Evolutionary conservation across 2,797 vertebrate genomes (phyloP).

Genomic region (Vespertilio murinus): DNA sequence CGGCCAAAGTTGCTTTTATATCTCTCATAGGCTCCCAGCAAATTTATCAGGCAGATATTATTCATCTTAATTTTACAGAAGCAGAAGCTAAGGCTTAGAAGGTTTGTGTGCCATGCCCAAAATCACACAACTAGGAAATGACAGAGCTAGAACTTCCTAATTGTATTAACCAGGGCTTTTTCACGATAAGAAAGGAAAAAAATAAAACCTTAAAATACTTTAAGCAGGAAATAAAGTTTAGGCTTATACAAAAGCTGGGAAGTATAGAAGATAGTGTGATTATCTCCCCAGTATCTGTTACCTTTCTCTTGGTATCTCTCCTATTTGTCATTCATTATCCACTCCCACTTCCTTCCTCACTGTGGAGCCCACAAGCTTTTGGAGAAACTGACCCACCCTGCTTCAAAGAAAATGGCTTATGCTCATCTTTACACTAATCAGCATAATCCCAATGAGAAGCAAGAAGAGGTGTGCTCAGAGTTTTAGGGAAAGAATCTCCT

Average conservation of each 20-base stretch:
- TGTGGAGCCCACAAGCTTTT: not conserved
- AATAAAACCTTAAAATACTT: not conserved
- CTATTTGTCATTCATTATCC: not conserved
- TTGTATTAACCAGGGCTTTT: not conserved
- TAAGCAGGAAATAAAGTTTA: slow-evolving; percentile 25
- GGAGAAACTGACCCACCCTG: not conserved
- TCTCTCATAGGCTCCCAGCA: not conserved
- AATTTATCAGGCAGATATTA: not conserved
- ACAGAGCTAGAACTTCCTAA: not conserved
- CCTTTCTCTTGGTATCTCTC: slow-evolving; percentile 16
- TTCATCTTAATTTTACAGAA: slow-evolving; percentile 23
- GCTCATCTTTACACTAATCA: not conserved
- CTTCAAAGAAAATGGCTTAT: not conserved
- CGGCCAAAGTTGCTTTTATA: slow-evolving; percentile 2
- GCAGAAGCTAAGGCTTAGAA: slow-evolving; percentile 24
- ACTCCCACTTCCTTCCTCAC: not conserved
- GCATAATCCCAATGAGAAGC: slow-evolving; percentile 15
- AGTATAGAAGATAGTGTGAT: not conserved
- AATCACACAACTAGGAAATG: not conserved
- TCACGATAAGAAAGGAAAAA: not conserved
- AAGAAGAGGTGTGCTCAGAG: not conserved
- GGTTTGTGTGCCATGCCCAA: not conserved
- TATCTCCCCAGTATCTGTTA: not conserved
- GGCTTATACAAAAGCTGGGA: not conserved
- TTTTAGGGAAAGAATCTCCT: slow-evolving; percentile 12